Conservation (phyloP, 2,888 invertebrate species). For the Sabatieria punctata region DNA sequence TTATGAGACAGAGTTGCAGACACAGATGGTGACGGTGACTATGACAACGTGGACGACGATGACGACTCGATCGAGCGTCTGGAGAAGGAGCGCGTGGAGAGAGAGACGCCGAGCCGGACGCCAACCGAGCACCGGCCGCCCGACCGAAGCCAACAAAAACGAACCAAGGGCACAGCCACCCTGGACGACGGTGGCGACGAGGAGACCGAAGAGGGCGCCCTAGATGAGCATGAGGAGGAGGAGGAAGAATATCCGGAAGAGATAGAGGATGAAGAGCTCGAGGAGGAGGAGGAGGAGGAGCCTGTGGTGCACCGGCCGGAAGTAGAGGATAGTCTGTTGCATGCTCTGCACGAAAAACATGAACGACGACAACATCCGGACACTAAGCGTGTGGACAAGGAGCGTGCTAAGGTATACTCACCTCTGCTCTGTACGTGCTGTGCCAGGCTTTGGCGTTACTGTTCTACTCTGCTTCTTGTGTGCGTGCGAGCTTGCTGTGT, state of each 20-base stretch:
- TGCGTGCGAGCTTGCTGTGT: too few species aligned
- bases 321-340: neutral
- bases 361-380: too few species aligned
- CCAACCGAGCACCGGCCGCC: neutral
- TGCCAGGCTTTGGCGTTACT: too few species aligned
- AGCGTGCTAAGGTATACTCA: too few species aligned
- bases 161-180: neutral
- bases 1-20: too few species aligned
- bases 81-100: neutral
- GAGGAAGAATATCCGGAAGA: neutral
- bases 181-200: neutral
- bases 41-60: neutral
- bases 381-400: too few species aligned
- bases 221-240: neutral
- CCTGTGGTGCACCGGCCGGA: neutral
- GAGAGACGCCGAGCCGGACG: neutral
- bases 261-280: neutral
- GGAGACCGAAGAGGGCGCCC: neutral
- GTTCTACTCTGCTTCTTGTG: too few species aligned
- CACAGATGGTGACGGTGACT: neutral
- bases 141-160: neutral
- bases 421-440: too few species aligned
- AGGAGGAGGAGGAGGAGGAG: constrained; percentile 1
- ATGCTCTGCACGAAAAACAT: neutral
- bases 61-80: neutral